phyloP scores from a whole-genome alignment of 2,113 vertebrate species.

The Pipra filicauda region DNA sequence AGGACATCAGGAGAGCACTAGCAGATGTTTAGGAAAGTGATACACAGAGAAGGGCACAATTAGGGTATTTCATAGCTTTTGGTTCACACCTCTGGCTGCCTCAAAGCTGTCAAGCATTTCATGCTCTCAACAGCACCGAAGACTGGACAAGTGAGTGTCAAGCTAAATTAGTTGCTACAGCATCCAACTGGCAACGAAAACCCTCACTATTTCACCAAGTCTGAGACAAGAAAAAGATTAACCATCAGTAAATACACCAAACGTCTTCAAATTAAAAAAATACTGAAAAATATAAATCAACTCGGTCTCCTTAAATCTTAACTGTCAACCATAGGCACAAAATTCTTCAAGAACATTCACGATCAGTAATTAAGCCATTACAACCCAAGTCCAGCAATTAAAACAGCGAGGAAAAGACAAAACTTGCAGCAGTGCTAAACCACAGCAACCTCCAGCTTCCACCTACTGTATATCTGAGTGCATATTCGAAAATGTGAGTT shows the following conservation, averaged over 20 bases:
- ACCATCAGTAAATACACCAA: background rate
- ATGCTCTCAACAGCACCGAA: background rate
- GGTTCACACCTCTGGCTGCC: background rate
- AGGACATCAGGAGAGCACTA: background rate
- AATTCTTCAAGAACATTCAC: background rate
- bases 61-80: background rate
- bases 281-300: background rate
- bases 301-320: background rate
- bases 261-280: background rate
- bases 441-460: background rate
- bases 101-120: background rate
- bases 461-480: background rate
- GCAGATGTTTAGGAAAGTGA: background rate
- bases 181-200: background rate
- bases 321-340: background rate
- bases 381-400: background rate
- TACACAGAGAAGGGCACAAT: background rate
- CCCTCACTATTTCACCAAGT: background rate
- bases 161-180: background rate
- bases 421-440: background rate
- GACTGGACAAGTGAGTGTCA: background rate
- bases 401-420: background rate
- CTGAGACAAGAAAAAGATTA: background rate
- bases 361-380: background rate
- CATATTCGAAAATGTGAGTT: background rate